These are phyloP conservation scores for Watsonalla binaria DNA, from an alignment of 2,888 invertebrate species.

Conservation along the genomic window DNA sequence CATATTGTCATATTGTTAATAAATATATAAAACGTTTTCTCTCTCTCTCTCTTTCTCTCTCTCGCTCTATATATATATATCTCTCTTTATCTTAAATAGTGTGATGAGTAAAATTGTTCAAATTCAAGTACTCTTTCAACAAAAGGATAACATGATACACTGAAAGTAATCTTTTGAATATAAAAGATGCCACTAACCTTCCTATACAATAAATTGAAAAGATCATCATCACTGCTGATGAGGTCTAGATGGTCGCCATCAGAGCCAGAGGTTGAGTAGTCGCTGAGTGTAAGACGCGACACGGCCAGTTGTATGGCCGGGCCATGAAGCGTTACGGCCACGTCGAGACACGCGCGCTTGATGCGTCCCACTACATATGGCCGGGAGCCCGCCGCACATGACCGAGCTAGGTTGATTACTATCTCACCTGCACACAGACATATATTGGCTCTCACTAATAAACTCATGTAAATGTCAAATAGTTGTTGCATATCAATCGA, in stretches of 20 bases:
- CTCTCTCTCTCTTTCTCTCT: no score
- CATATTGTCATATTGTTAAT: no score
- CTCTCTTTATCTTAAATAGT: no score
- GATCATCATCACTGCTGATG: slow-evolving; percentile 82
- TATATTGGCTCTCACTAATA: no score
- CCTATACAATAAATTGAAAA: slow-evolving; percentile 85
- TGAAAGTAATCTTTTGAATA: no score
- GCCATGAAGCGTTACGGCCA: slow-evolving; percentile 88
- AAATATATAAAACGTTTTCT: no score
- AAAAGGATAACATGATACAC: no score
- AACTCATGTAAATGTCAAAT: no score
- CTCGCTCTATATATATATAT: no score
- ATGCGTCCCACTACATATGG: slow-evolving; percentile 87
- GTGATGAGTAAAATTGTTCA: no score
- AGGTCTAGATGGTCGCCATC: slow-evolving; percentile 88
- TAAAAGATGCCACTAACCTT: slow-evolving; percentile 72
- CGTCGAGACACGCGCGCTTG: slow-evolving; percentile 83
- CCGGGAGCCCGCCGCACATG: slow-evolving; percentile 81
- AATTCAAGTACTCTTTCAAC: no score
- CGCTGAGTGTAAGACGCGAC: slow-evolving; percentile 74
- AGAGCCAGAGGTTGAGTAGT: slow-evolving; percentile 85
- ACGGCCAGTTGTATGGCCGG: slow-evolving; percentile 84
- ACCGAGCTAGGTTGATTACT: slow-evolving; percentile 82
- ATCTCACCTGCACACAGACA: slow-evolving; percentile 65
- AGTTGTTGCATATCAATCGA: no score